Evolutionary conservation across 1,140 invertebrate species (phyloP).

Genomic region (Calliopsis andreniformis): DNA sequence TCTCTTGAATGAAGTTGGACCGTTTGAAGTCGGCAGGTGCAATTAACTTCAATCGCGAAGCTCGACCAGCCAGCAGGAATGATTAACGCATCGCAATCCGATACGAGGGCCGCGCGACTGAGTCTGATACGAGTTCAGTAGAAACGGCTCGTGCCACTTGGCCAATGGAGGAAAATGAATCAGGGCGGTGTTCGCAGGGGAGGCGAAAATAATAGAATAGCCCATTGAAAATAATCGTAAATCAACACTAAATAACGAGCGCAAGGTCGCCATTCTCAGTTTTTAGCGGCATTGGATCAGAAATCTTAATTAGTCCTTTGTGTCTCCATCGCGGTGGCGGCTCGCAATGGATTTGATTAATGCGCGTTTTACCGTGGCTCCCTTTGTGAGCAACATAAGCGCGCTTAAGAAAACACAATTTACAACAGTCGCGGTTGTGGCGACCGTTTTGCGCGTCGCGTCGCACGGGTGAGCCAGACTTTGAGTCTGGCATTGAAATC

Average conservation of each 20-base stretch:
- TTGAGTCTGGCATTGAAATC: constrained; percentile 47
- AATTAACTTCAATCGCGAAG: too few relatives aligned
- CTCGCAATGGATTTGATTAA: constrained; percentile 63
- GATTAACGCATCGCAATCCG: constrained; percentile 7
- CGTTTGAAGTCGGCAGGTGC: too few relatives aligned
- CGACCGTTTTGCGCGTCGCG: constrained; percentile 50
- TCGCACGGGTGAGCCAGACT: constrained; percentile 7
- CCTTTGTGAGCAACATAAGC: constrained; percentile 60
- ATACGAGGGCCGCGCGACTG: not conserved
- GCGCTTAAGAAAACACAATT: constrained; percentile 63
- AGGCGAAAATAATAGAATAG: constrained; percentile 12
- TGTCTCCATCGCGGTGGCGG: constrained; percentile 41
- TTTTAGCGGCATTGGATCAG: constrained; percentile 34
- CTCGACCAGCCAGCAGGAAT: not conserved
- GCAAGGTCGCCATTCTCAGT: constrained; percentile 53
- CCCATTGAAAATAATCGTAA: constrained; percentile 62
- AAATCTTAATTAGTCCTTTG: constrained; percentile 69
- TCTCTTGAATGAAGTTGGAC: too few relatives aligned
- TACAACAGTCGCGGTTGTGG: constrained; percentile 44
- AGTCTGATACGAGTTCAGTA: too few relatives aligned
- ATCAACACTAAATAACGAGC: constrained; percentile 62
- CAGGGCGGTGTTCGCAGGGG: not conserved
- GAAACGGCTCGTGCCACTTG: not conserved
- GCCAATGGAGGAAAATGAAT: not conserved
- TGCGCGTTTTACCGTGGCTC: constrained; percentile 55